phyloP scores from a whole-genome alignment of 1,140 invertebrate species.

The Drosophila nigromelanica region DNA sequence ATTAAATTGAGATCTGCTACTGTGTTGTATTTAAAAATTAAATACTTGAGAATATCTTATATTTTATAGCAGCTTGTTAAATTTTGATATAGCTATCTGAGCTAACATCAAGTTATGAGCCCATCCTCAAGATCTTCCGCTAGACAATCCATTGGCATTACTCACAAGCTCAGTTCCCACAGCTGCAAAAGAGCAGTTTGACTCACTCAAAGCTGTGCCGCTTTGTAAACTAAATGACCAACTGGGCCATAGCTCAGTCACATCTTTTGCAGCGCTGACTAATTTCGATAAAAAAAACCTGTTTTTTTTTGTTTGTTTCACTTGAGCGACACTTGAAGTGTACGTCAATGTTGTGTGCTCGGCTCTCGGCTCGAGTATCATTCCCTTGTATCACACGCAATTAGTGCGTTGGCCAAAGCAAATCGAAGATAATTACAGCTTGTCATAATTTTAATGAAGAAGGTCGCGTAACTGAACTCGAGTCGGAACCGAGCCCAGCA shows the following conservation, averaged over 20 bases:
- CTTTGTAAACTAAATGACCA: constrained; percentile 20
- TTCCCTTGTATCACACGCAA: constrained; percentile 63
- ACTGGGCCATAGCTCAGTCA: constrained; percentile 24
- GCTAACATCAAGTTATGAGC: constrained; percentile 1
- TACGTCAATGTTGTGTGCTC: constrained; percentile 27
- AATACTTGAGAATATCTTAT: too few relatives aligned
- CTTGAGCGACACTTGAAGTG: constrained; percentile 46
- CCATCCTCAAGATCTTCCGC: constrained; percentile 13
- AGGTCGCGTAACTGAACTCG: constrained; percentile 66
- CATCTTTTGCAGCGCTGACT: constrained; percentile 25
- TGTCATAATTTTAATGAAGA: constrained; percentile 83
- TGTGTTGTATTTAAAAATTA: too few relatives aligned
- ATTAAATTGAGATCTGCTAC: too few relatives aligned
- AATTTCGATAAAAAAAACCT: constrained; percentile 22
- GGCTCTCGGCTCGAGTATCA: constrained; percentile 26
- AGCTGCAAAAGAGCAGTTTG: constrained; percentile 15
- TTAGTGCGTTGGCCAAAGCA: constrained; percentile 76
- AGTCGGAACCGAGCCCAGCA: constrained; percentile 13
- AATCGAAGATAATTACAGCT: constrained; percentile 83
- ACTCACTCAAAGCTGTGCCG: constrained; percentile 8
- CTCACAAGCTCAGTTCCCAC: constrained; percentile 32
- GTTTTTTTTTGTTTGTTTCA: constrained; percentile 12
- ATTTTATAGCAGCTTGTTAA: neutral
- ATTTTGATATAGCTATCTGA: neutral
- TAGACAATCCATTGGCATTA: constrained; percentile 25